Base-by-base conservation (phyloP, 2,113 vertebrate genomes). In the Rhabdomys dilectus region DNA sequence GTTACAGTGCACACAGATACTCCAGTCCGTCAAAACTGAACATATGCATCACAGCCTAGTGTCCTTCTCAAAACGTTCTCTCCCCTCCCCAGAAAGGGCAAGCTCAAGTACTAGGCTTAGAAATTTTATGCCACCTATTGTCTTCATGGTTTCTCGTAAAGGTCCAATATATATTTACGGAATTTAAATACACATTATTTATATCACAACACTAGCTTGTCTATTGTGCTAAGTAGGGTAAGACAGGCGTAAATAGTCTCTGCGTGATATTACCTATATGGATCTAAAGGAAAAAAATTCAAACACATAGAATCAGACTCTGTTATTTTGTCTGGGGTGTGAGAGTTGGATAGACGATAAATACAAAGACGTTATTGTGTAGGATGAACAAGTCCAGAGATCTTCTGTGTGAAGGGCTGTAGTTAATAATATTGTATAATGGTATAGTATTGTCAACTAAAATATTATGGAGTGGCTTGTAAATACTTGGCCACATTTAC, bases 121-220 rank as follows among this genome's bases (percentile, higher is more conserved):
- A 96, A 73, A 82, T 82, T 95, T 24, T 60, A 3, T 93, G n/a
- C 81, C 48, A 21, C 48, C 17, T 42, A 66, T 64, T 92, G 24
- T 77, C 76, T 70, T 4, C n/a, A 13, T 89, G 82, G 24, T 91
- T 95, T 96, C 45, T 16, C 39, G 58, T 95, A 92, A 31, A 86
- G 72, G 7, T 26, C 22, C 66, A 91, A 22, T 82, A 88, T 62
- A 73, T 82, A 84, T 39, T 78, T 81, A 26, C 39, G 88, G 56
- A 91, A 77, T 70, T 95, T 91, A 92, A 95, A 92, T 76, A n/a
- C 29, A 1, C 42, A 51, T 87, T 81, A 82, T 48, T 81, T 96
- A 39, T 15, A 76, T 88, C 42, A 80, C 89, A 95, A 66, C 34
- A 48, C 16, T 94, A 95, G 51, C 31, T 53, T 31, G 12, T 90